A percentile compares a stretch with the other conserved stretches of the same genome.
These are phyloP conservation scores for Latheticus oryzae DNA, from an alignment of 2,888 invertebrate genomes.

Conservation along the genomic window DNA sequence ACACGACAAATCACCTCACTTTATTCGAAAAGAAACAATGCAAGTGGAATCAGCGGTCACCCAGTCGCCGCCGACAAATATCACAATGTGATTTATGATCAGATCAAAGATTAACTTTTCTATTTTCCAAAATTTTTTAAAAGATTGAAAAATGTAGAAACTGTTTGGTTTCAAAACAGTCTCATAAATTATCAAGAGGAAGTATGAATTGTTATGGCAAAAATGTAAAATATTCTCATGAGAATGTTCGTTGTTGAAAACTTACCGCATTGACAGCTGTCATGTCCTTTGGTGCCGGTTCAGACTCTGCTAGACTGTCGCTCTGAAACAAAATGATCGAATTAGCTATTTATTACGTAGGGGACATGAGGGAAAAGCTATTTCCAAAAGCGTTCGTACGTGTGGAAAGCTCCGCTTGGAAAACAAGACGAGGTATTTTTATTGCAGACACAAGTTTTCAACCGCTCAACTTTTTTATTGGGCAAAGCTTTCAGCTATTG, in stretches of 20 bases:
- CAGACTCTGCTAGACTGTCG: conserved; percentile 64
- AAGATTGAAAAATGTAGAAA: conserved; percentile 54
- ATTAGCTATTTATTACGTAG: conserved; percentile 42
- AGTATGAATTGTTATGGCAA: no score
- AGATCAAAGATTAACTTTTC: no score
- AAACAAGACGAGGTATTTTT: conserved; percentile 35
- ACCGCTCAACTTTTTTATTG: conserved; percentile 41
- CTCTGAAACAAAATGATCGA: conserved; percentile 58
- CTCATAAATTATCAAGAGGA: conserved; percentile 50
- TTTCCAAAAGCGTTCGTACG: conserved; percentile 14
- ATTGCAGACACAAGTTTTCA: conserved; percentile 37
- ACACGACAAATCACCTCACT: conserved; percentile 22
- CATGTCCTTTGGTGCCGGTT: conserved; percentile 68
- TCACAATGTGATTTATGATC: conserved; percentile 40
- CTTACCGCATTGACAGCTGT: conserved; percentile 77
- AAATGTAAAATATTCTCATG: no score
- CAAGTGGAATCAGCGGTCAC: conserved; percentile 21
- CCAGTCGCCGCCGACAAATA: conserved; percentile 21
- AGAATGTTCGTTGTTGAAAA: conserved; percentile 52
- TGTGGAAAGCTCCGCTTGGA: conserved; percentile 15
- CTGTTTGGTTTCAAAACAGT: conserved; percentile 54
- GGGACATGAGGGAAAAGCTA: conserved; percentile 9
- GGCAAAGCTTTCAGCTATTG: conserved; percentile 36
- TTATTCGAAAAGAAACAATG: conserved; percentile 19
- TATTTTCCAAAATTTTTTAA: no score